phyloP scores from a whole-genome alignment of 2,113 vertebrate species.

The Phylloscopus trochiloides region DNA sequence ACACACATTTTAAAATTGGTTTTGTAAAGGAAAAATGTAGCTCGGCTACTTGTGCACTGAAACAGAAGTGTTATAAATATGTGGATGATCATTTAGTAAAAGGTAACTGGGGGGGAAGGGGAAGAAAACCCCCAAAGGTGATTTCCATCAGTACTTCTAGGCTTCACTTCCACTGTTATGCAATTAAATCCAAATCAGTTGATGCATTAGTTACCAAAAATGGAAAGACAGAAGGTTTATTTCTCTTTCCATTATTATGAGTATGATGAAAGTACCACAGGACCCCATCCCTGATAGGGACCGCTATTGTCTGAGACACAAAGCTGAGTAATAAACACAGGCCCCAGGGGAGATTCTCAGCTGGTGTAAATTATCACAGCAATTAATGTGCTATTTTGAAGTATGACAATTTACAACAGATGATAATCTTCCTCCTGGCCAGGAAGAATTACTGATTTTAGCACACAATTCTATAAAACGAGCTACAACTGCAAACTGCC shows the following conservation, averaged over 20 bases:
- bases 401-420: slow-evolving; percentile 48
- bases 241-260: not conserved
- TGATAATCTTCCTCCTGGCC: slow-evolving; percentile 54
- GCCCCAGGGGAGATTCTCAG: slow-evolving; percentile 16
- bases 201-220: not conserved
- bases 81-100: not conserved
- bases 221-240: slow-evolving; percentile 22
- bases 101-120: fast-evolving
- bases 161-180: not conserved
- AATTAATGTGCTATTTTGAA: slow-evolving; percentile 58
- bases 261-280: not conserved
- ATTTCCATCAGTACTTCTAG: slow-evolving; percentile 4
- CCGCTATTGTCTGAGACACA: slow-evolving; percentile 26
- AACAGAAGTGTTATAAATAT: not conserved
- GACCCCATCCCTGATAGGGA: not conserved
- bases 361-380: slow-evolving; percentile 52
- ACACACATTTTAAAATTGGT: fast-evolving
- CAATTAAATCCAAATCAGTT: slow-evolving; percentile 6
- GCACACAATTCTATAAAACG: not conserved
- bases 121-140: not conserved
- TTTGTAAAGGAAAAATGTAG: not conserved
- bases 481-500: not conserved
- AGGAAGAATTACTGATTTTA: slow-evolving; percentile 23
- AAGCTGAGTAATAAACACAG: slow-evolving; percentile 39
- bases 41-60: not conserved